Conservation (phyloP, 1,140 invertebrate genomes). For the Venturia canescens region DNA sequence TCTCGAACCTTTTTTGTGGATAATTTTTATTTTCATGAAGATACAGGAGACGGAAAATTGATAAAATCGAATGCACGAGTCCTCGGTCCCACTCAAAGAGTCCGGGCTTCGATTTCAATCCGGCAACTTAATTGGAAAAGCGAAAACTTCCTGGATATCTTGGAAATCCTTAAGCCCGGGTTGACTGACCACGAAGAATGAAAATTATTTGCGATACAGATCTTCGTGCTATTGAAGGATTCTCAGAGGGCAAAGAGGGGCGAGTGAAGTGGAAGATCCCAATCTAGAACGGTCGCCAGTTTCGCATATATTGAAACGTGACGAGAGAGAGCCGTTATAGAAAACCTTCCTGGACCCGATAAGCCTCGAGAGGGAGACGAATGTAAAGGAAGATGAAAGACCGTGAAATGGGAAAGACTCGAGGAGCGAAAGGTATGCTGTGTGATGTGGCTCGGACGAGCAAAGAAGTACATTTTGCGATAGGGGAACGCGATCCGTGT, state of each 20-base stretch:
- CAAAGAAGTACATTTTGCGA: constrained; percentile 19
- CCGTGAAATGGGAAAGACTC: constrained; percentile 23
- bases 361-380: constrained; percentile 10
- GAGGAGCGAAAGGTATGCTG: neutral
- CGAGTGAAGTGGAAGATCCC: constrained; percentile 32
- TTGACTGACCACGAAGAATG: constrained; percentile 36
- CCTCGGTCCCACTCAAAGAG: neutral
- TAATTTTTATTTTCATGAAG: too few species aligned
- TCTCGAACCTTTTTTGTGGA: too few species aligned
- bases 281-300: constrained; percentile 29
- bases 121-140: neutral
- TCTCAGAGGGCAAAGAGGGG: neutral
- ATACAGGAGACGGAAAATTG: neutral
- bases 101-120: neutral
- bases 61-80: neutral
- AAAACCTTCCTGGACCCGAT: constrained; percentile 14
- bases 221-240: neutral
- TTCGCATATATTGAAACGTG: constrained; percentile 42
- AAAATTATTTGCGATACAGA: constrained; percentile 40
- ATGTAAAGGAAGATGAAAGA: neutral
- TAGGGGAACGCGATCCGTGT: constrained; percentile 35
- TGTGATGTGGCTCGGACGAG: neutral
- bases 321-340: neutral
- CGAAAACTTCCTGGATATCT: constrained; percentile 6
- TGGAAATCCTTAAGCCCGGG: neutral